A percentile compares a stretch with the other conserved stretches of the same genome.
These are phyloP conservation scores for Styela clava DNA, from an alignment of 23 tunicate genomes.

Conservation along the genomic window DNA sequence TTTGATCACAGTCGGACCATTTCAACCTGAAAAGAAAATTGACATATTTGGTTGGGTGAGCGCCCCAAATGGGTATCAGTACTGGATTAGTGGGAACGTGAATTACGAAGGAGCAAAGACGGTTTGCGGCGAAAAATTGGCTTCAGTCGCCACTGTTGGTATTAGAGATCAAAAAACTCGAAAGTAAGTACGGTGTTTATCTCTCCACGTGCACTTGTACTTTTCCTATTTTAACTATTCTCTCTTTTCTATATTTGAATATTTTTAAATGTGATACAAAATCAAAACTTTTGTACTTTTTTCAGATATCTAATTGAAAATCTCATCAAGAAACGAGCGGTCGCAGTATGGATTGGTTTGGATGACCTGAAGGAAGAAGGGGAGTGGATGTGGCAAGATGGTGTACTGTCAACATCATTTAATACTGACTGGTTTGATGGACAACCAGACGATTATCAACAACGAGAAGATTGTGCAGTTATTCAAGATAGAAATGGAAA, in stretches of 20 bases:
- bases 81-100: conserved; percentile 4
- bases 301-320: not conserved
- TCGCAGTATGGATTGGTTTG: conserved; percentile 1
- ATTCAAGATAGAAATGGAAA: not conserved
- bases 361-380: not conserved
- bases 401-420: not conserved
- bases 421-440: conserved; percentile 4
- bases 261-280: not conserved
- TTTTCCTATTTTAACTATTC: not conserved
- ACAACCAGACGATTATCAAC: not conserved
- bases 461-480: not conserved
- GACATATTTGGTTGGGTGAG: conserved; percentile 13
- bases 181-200: not conserved
- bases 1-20: not conserved
- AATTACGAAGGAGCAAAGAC: not conserved
- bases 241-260: too few species aligned
- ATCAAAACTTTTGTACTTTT: not conserved
- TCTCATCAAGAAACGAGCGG: not conserved
- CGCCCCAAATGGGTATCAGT: not conserved
- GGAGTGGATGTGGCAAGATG: not conserved
- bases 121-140: not conserved
- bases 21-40: not conserved
- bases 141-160: not conserved
- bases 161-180: not conserved
- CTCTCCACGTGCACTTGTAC: not conserved